These are phyloP conservation scores for Eristalis arbustorum DNA, from an alignment of 2,888 invertebrate species.

Conservation along the genomic window DNA sequence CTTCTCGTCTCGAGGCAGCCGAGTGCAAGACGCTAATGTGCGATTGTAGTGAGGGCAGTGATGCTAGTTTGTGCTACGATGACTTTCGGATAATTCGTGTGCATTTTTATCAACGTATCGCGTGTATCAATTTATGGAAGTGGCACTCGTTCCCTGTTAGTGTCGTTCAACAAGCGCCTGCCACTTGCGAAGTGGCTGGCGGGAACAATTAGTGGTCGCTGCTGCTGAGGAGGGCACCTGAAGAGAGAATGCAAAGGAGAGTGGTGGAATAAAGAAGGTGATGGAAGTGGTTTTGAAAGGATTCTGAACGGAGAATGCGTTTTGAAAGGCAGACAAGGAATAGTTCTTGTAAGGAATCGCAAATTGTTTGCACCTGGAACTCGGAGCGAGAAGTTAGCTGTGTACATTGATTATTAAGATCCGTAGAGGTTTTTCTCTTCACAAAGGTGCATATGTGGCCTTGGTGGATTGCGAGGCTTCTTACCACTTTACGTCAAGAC, in stretches of 20 bases:
- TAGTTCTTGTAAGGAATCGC: neutral
- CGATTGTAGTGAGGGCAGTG: neutral
- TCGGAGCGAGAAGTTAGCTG: no score
- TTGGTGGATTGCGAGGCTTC: no score
- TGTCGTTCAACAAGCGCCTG: neutral
- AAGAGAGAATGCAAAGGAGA: neutral
- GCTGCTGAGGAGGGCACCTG: neutral
- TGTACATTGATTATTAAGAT: no score
- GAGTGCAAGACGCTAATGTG: neutral
- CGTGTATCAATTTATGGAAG: neutral
- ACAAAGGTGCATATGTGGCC: no score
- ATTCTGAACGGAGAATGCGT: neutral
- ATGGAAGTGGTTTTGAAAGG: neutral
- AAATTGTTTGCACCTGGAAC: no score
- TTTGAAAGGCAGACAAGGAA: neutral
- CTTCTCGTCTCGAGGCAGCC: neutral
- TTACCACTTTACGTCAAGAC: no score
- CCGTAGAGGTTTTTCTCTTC: no score
- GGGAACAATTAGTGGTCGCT: neutral
- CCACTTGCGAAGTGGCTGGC: neutral
- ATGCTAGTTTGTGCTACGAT: neutral
- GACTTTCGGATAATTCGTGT: neutral
- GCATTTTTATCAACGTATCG: neutral
- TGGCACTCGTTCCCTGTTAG: no score
- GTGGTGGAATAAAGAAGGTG: neutral